Evolutionary conservation across 2,113 vertebrate species (phyloP).

Genomic region (Tragelaphus scriptus): DNA sequence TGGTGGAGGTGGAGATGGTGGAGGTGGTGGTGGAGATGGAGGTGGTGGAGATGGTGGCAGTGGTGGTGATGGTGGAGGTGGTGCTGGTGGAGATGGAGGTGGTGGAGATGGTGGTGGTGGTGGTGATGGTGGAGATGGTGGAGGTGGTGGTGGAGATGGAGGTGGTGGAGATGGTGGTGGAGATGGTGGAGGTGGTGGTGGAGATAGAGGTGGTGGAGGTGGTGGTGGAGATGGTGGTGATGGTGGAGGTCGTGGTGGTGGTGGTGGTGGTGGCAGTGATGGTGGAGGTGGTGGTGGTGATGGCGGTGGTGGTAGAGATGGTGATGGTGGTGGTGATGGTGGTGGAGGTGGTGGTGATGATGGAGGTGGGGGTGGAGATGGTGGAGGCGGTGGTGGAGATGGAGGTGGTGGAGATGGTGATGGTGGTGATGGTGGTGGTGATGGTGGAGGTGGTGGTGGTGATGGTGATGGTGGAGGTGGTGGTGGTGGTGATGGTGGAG

Average conservation of each 20-base stretch:
- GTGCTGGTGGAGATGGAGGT: fast-evolving
- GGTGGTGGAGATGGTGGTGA: fast-evolving
- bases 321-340: fast-evolving
- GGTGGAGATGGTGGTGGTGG: fast-evolving
- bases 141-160: fast-evolving
- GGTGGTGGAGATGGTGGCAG: fast-evolving
- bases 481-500: fast-evolving
- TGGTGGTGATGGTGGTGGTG: fast-evolving
- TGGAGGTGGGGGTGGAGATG: neutral
- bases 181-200: fast-evolving
- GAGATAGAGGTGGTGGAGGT: fast-evolving
- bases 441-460: neutral
- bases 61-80: neutral
- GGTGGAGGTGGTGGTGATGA: fast-evolving
- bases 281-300: fast-evolving
- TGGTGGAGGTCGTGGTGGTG: too few relatives aligned
- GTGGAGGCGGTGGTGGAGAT: neutral
- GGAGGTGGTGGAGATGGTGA: fast-evolving
- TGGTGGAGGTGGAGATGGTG: neutral
- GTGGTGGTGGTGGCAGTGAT: neutral
- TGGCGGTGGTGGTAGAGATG: fast-evolving
- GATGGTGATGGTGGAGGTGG: fast-evolving
- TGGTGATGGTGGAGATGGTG: too few relatives aligned
- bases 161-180: fast-evolving
- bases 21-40: fast-evolving